These are phyloP conservation scores for Daphoenositta chrysoptera DNA, from an alignment of 2,113 vertebrate genomes.

Conservation along the genomic window DNA sequence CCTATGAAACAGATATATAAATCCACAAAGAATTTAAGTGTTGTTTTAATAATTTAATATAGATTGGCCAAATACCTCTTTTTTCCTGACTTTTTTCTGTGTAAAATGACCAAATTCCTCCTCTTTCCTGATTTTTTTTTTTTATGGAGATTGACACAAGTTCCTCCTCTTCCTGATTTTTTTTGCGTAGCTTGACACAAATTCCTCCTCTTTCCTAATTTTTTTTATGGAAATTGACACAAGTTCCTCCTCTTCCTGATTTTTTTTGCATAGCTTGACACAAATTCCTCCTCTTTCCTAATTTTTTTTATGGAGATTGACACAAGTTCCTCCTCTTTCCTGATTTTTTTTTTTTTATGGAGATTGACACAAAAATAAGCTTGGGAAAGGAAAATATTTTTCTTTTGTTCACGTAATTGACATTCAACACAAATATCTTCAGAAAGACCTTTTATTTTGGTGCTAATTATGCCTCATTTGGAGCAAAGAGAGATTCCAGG, in stretches of 20 bases:
- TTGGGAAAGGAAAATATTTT: not conserved
- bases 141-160: not conserved
- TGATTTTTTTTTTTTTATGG: not conserved
- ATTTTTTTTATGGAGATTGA: not conserved
- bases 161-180: not conserved
- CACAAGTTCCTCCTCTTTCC: not conserved
- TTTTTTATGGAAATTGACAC: not conserved
- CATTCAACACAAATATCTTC: not conserved
- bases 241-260: not conserved
- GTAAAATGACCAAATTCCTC: rapidly evolving
- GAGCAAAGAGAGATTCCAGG: not conserved
- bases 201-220: not conserved
- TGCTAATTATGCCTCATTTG: not conserved
- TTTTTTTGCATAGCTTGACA: not conserved
- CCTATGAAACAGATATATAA: not conserved
- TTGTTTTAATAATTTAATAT: not conserved
- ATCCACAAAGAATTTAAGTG: not conserved
- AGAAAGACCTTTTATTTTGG: not conserved
- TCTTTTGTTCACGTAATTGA: not conserved
- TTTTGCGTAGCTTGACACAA: not conserved
- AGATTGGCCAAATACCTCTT: not conserved
- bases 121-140: not conserved
- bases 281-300: not conserved
- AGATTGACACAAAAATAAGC: not conserved
- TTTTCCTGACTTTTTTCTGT: not conserved